A percentile compares a stretch with the other conserved stretches of the same genome.
Conservation (phyloP, 2,113 vertebrate genomes). For the Noturus placidus region DNA sequence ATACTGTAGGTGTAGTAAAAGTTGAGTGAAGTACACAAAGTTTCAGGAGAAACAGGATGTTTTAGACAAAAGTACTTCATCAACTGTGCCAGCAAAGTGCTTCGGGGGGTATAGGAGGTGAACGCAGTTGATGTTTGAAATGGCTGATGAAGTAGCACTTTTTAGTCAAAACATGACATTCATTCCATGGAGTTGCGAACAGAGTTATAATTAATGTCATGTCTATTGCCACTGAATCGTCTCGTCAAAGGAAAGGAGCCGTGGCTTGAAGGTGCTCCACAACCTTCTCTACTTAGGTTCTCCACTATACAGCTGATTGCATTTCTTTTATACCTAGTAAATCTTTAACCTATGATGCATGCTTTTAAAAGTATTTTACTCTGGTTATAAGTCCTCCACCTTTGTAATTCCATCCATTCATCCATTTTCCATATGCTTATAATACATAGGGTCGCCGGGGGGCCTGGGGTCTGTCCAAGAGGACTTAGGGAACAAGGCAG, state of each 20-base stretch:
- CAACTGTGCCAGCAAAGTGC: background rate
- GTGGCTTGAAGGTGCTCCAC: background rate
- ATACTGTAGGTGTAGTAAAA: background rate
- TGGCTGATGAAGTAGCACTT: background rate
- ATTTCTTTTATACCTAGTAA: background rate
- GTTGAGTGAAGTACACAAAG: background rate
- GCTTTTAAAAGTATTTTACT: background rate
- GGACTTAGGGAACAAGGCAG: too few relatives aligned
- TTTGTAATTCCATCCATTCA: background rate
- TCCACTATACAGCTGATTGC: background rate
- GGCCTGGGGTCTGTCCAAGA: too few relatives aligned
- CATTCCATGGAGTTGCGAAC: background rate
- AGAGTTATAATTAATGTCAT: background rate
- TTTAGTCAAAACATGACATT: background rate
- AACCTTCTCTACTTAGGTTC: background rate
- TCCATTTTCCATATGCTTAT: too few relatives aligned
- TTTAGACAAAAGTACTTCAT: background rate
- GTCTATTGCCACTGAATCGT: background rate
- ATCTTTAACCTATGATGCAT: background rate
- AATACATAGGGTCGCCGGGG: too few relatives aligned
- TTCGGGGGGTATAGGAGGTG: background rate
- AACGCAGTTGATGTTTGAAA: background rate
- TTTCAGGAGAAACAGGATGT: background rate
- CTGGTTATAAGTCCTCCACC: background rate
- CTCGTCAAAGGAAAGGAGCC: background rate